Evolutionary conservation across 2,888 invertebrate genomes (phyloP).

Genomic region (Globia sparganii): DNA sequence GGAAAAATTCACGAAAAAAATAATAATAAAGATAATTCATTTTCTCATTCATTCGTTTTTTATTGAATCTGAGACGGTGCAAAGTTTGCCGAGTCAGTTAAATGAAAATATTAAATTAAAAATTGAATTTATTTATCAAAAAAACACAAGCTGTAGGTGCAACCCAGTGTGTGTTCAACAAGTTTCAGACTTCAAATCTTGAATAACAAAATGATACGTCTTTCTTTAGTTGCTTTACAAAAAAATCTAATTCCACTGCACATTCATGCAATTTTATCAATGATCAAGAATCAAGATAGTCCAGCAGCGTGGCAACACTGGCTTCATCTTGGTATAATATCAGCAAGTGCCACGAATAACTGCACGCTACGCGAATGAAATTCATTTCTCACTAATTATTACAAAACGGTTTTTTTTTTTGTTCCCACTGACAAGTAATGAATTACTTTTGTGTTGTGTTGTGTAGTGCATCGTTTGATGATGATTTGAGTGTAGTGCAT

Average conservation of each 20-base stretch:
- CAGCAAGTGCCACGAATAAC: conserved; percentile 50
- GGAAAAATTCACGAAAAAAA: too few species aligned
- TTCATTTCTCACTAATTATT: conserved; percentile 65
- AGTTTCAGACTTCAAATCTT: background rate
- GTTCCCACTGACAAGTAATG: conserved; percentile 36
- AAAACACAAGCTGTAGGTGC: background rate
- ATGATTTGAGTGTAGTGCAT: background rate
- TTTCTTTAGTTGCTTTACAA: background rate
- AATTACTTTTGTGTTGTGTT: conserved; percentile 26
- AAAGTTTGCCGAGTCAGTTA: too few species aligned
- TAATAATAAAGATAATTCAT: too few species aligned
- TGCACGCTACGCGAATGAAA: conserved; percentile 61
- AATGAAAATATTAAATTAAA: too few species aligned
- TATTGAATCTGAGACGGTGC: too few species aligned
- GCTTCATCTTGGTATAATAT: conserved; percentile 50
- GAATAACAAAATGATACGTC: background rate
- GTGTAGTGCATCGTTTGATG: background rate
- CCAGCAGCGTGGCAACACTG: conserved; percentile 45
- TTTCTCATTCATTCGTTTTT: too few species aligned
- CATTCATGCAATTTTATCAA: conserved; percentile 55
- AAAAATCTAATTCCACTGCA: conserved; percentile 31
- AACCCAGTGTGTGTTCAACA: background rate
- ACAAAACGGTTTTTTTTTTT: conserved; percentile 66
- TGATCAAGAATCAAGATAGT: conserved; percentile 60
- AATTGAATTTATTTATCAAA: background rate